Conservation (phyloP, 2,888 invertebrate species). For the Volucella inanis region DNA sequence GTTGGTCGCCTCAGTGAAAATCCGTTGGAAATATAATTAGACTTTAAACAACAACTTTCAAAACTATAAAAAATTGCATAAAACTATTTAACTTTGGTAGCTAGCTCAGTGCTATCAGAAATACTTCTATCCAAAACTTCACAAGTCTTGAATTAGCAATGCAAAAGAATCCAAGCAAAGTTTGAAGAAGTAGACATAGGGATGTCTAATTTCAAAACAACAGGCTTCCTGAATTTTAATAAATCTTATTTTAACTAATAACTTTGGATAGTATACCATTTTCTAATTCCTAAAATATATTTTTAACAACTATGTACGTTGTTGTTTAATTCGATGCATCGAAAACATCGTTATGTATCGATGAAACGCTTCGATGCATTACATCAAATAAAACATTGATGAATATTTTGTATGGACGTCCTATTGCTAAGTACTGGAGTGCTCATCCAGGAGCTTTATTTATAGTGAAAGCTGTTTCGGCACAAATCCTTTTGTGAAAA, state of each 20-base stretch:
- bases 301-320: too few species aligned
- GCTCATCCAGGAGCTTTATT: too few species aligned
- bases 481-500: too few species aligned
- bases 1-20: slow-evolving; percentile 52
- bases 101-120: slow-evolving; percentile 9
- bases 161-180: slow-evolving; percentile 6
- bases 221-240: slow-evolving; percentile 8
- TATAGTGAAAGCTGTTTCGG: too few species aligned
- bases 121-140: neutral
- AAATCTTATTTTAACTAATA: slow-evolving; percentile 4
- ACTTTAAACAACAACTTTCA: slow-evolving; percentile 54
- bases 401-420: too few species aligned
- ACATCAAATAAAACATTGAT: too few species aligned
- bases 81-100: slow-evolving; percentile 15
- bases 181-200: slow-evolving; percentile 9
- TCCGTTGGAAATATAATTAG: slow-evolving; percentile 45
- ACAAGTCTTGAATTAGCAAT: neutral
- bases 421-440: too few species aligned
- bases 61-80: slow-evolving; percentile 49
- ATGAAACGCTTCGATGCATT: too few species aligned
- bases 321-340: too few species aligned
- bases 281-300: too few species aligned
- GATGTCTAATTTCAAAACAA: slow-evolving; percentile 10
- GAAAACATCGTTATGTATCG: too few species aligned
- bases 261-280: too few species aligned